phyloP scores from a whole-genome alignment of 2,113 vertebrate species.

The Dicrurus megarhynchus region DNA sequence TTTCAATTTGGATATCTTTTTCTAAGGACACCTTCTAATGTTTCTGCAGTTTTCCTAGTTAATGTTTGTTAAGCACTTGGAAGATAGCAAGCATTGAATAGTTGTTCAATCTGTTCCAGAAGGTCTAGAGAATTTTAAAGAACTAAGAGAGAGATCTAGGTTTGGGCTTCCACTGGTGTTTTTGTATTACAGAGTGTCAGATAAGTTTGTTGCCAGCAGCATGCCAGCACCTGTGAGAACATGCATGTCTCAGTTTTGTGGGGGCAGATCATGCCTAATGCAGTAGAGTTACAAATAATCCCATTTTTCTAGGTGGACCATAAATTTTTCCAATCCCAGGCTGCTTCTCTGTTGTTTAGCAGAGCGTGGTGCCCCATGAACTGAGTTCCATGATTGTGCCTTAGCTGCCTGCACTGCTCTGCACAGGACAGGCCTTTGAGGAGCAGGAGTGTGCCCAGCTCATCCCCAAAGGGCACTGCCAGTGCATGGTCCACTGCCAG shows the following conservation, averaged over 20 bases:
- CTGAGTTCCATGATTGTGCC: not conserved
- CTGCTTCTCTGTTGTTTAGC: not conserved
- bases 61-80: not conserved
- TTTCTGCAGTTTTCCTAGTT: not conserved
- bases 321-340: not conserved
- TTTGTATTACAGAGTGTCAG: not conserved
- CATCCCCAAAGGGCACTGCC: not conserved
- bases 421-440: not conserved
- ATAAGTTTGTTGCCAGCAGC: not conserved
- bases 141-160: not conserved
- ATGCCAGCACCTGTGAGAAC: not conserved
- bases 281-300: not conserved
- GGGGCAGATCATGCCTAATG: not conserved
- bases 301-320: not conserved
- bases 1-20: not conserved
- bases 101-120: not conserved
- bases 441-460: not conserved
- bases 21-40: not conserved
- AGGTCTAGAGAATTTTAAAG: not conserved
- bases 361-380: fast-evolving
- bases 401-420: not conserved
- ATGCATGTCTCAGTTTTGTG: not conserved
- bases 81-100: not conserved
- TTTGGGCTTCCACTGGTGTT: not conserved
- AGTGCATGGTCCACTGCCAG: not conserved